Evolutionary conservation across 2,888 invertebrate species (phyloP).

Genomic region (Dynastes maya): DNA sequence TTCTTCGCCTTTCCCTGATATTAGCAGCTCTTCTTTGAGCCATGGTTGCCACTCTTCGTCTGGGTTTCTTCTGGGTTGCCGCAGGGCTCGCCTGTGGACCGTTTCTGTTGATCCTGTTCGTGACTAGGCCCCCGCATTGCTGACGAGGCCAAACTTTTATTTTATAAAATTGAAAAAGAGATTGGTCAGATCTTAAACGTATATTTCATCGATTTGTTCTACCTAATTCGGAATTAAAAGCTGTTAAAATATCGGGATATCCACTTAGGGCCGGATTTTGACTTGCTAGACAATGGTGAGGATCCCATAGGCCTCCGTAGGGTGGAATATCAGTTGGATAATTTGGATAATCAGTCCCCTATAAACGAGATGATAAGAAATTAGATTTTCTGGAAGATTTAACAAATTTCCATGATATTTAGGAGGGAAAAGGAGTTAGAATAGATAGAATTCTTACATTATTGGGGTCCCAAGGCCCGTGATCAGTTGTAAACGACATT

Average conservation of each 20-base stretch:
- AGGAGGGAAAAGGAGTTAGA: not conserved
- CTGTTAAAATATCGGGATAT: slow-evolving; percentile 80
- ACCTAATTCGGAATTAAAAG: slow-evolving; percentile 80
- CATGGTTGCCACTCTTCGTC: slow-evolving; percentile 90
- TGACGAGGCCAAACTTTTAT: slow-evolving; percentile 73
- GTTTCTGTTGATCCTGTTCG: slow-evolving; percentile 63
- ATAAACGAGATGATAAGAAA: not conserved
- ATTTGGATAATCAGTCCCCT: slow-evolving; percentile 57
- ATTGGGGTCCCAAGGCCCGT: slow-evolving; percentile 67
- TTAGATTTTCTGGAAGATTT: not conserved
- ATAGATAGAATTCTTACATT: slow-evolving; percentile 61
- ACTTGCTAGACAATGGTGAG: slow-evolving; percentile 71
- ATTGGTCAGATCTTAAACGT: not conserved
- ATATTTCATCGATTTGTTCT: slow-evolving; percentile 54
- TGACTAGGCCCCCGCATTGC: slow-evolving; percentile 72
- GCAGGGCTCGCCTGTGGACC: slow-evolving; percentile 62
- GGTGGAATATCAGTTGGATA: slow-evolving; percentile 61
- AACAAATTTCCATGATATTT: not conserved
- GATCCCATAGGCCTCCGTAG: slow-evolving; percentile 78
- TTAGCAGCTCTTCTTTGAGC: slow-evolving; percentile 94
- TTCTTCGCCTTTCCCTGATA: slow-evolving; percentile 91
- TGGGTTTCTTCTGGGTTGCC: slow-evolving; percentile 81
- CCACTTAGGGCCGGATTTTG: slow-evolving; percentile 76
- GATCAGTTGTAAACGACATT: slow-evolving; percentile 69
- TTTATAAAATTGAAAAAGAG: slow-evolving; percentile 8